Base-by-base conservation (phyloP, 2,797 vertebrate species). In the Bryconaethiops microstoma region DNA sequence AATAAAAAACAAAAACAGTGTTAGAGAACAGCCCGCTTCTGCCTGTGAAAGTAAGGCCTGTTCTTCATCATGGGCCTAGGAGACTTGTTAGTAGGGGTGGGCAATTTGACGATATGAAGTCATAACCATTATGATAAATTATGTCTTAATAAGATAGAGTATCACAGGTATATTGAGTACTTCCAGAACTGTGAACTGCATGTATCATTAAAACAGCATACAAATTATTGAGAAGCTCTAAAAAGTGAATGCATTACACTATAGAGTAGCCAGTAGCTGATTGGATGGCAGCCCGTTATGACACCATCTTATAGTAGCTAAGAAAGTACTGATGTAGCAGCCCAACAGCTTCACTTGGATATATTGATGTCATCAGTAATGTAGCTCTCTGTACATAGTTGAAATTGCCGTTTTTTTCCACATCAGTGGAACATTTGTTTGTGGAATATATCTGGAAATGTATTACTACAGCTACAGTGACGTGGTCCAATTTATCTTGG, bases 1-100 rank as follows among this genome's bases (percentile, higher is more conserved):
- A 85, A 83, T 79, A 63, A 86, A 89, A 81, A 83, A 89, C 55
- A 74, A 72, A 82, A 88, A 87, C 87, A 92, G 88, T 71, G 83
- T 77, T 57, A 83, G 75, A 79, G 74, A 74, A 74, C 23, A 75
- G 80, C 55, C 5, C 60, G 12, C 23, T 68, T 67, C 17, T 62
- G 69, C 21, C 69, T 59, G 13, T 4, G 13, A 78, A 67, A 81
- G 55, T 42, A 60, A 72, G 48, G 39, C 7, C 64, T 17, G 23
- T 23, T 25, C 57, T 74, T 80, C 57, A 77, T 79, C 17, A 52
- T 1, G 16, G 29, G 55, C 63, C 63, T 74, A 17, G 6, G 78
- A 77, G 9, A 54, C 65, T 64, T 50, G 29, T 14, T 64, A 6
- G 12, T 14, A 17, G 25, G 64, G 7, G 64, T 19, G 35, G 16